Conservation (phyloP, 2,888 invertebrate genomes). For the Cordylochernes scorpioides region DNA sequence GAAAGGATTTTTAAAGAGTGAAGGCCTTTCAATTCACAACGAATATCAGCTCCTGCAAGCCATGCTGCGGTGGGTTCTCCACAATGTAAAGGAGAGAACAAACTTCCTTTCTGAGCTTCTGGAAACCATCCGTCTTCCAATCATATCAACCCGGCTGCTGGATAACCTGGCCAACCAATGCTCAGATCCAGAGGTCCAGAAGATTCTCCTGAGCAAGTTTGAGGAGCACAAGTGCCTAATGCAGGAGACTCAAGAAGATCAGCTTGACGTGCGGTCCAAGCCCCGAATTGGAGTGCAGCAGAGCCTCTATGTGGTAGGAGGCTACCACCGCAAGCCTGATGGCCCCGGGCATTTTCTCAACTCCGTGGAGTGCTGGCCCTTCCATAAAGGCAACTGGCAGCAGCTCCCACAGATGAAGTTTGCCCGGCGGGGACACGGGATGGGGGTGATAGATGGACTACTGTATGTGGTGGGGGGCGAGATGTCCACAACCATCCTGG, state of each 20-base stretch:
- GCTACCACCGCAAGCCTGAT: constrained; percentile 47
- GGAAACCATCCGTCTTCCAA: constrained; percentile 47
- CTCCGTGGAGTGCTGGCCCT: constrained; percentile 54
- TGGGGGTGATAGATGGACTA: constrained; percentile 50
- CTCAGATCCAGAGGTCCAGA: constrained; percentile 46
- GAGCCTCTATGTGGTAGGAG: constrained; percentile 61
- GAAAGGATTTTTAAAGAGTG: constrained; percentile 48
- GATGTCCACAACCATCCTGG: constrained; percentile 20
- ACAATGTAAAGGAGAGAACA: constrained; percentile 45
- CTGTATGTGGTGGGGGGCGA: constrained; percentile 73
- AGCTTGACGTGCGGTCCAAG: constrained; percentile 27
- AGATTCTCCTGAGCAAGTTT: constrained; percentile 33
- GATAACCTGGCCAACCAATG: constrained; percentile 48
- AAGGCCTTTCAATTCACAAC: constrained; percentile 57
- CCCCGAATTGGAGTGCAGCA: constrained; percentile 62
- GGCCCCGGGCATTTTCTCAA: too few species aligned
- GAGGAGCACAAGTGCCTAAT: constrained; percentile 14
- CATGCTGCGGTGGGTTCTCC: constrained; percentile 59
- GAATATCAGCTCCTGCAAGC: constrained; percentile 69
- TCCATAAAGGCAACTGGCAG: constrained; percentile 42
- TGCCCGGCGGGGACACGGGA: constrained; percentile 61
- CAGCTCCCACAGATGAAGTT: constrained; percentile 52
- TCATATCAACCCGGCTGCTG: constrained; percentile 49
- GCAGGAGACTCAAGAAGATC: constrained; percentile 3
- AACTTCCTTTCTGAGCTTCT: constrained; percentile 62